phyloP scores from a whole-genome alignment of 2,113 vertebrate species.

The Malurus alboscapulatus region DNA sequence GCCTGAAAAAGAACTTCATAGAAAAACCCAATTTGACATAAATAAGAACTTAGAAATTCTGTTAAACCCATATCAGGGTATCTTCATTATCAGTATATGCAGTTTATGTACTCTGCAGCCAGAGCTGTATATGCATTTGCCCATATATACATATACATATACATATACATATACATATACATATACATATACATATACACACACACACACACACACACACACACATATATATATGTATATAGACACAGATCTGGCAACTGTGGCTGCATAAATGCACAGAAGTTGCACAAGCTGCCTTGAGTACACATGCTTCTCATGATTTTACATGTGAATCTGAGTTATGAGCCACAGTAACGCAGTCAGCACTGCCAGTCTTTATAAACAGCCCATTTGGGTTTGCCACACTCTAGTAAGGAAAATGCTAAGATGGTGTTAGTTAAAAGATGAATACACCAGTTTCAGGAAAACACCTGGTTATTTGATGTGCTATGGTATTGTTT shows the following conservation, averaged over 20 bases:
- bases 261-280: rapidly evolving
- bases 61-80: background rate
- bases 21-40: background rate
- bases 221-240: too few relatives aligned
- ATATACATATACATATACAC: too few relatives aligned
- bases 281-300: background rate
- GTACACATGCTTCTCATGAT: rapidly evolving
- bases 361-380: background rate
- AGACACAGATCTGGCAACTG: background rate
- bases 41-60: background rate
- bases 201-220: too few relatives aligned
- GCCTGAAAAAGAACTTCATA: background rate
- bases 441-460: background rate
- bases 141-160: background rate
- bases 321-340: background rate
- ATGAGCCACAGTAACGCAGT: background rate
- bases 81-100: background rate
- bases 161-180: too few relatives aligned
- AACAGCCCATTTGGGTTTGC: background rate
- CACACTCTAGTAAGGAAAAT: background rate
- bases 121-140: background rate
- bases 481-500: background rate
- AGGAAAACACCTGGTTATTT: background rate
- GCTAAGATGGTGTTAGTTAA: background rate
- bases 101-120: background rate